Conservation (phyloP, 2,797 vertebrate genomes). For the Manis pentadactyla region DNA sequence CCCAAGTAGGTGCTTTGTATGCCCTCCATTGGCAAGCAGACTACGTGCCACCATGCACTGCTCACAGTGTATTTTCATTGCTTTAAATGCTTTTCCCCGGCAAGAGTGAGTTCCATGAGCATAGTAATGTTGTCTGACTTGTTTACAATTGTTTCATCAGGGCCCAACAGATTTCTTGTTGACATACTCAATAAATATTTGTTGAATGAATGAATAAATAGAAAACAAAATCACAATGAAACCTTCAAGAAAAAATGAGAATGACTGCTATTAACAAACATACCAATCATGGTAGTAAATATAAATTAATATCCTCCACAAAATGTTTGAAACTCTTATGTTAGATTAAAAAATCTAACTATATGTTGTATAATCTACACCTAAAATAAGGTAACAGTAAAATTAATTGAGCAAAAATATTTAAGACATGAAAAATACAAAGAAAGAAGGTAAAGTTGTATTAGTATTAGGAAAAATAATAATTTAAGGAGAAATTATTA, state of each 20-base stretch:
- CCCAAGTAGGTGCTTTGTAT: not conserved
- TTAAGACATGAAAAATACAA: not conserved
- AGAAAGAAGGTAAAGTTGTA: not conserved
- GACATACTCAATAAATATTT: not conserved
- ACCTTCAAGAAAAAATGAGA: not conserved
- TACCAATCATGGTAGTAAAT: not conserved
- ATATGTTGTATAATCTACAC: not conserved
- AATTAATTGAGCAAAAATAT: not conserved
- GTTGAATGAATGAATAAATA: not conserved
- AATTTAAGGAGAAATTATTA: not conserved
- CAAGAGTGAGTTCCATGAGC: not conserved
- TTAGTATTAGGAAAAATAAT: not conserved
- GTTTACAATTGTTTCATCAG: not conserved
- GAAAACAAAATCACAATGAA: slow-evolving; percentile 14
- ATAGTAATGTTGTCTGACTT: not conserved
- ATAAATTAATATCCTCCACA: not conserved
- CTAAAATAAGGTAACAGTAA: not conserved
- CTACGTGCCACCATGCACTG: not conserved
- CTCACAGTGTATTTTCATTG: not conserved
- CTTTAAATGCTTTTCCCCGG: not conserved
- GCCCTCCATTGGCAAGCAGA: not conserved
- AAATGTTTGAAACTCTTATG: not conserved
- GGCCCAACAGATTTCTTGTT: not conserved
- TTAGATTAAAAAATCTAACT: not conserved
- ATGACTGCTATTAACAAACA: not conserved